These are phyloP conservation scores for Lophius piscatorius DNA, from an alignment of 2,113 vertebrate genomes.

Conservation along the genomic window DNA sequence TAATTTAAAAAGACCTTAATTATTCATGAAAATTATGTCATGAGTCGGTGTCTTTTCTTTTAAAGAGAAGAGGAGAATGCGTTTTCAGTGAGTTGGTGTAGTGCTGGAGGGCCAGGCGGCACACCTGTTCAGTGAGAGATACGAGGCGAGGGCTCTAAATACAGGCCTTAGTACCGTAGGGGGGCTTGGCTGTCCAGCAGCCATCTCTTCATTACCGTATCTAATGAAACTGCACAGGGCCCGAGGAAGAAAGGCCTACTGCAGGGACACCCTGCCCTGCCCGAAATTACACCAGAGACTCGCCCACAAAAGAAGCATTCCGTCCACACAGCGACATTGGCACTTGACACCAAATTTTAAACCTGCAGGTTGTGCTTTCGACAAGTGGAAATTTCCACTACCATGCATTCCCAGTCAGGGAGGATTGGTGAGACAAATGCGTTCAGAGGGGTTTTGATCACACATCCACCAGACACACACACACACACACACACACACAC, in stretches of 20 bases:
- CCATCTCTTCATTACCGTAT: conserved; percentile 83
- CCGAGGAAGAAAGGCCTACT: conserved; percentile 75
- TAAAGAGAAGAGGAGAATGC: background rate
- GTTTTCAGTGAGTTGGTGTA: conserved; percentile 17
- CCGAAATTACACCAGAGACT: conserved; percentile 78
- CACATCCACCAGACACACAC: conserved; percentile 13
- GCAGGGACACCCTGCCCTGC: conserved; percentile 79
- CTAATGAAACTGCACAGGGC: conserved; percentile 82
- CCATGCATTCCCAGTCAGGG: conserved; percentile 49
- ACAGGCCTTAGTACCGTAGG: conserved; percentile 71
- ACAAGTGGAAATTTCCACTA: conserved; percentile 80
- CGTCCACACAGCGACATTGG: conserved; percentile 76
- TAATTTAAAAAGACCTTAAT: too few species aligned
- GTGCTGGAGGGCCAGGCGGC: conserved; percentile 46
- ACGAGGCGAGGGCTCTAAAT: conserved; percentile 68
- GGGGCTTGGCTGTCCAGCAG: conserved; percentile 67
- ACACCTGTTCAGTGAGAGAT: conserved; percentile 77
- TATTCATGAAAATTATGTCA: background rate
- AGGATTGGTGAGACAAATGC: conserved; percentile 47
- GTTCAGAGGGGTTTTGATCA: conserved; percentile 56
- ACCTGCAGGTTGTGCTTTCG: conserved; percentile 58
- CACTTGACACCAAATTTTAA: conserved; percentile 79
- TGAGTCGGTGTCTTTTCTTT: background rate
- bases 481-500: conserved; percentile 2
- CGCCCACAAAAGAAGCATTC: conserved; percentile 80